Conservation (phyloP, 2,888 invertebrate species). For the Catocala fraxini region DNA sequence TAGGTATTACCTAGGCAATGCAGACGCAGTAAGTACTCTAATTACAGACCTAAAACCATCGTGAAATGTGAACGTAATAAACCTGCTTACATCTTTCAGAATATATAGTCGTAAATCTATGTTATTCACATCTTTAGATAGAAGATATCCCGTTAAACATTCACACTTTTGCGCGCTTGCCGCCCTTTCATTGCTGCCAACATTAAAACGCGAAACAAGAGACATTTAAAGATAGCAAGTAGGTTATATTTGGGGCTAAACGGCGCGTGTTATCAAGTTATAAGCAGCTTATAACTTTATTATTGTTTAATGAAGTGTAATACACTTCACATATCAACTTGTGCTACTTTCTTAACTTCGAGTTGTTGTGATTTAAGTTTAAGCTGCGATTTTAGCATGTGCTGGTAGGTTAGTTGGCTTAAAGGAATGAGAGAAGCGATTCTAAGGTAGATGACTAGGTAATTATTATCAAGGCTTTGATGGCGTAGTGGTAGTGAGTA, state of each 20-base stretch:
- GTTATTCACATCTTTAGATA: no score
- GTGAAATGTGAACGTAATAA: no score
- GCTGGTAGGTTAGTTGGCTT: not conserved
- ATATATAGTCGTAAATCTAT: no score
- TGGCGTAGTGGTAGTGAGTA: not conserved
- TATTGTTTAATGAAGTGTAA: constrained; percentile 67
- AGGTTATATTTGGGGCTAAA: constrained; percentile 6
- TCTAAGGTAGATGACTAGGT: not conserved
- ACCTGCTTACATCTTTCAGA: no score
- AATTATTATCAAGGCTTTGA: no score
- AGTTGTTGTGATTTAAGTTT: constrained; percentile 60
- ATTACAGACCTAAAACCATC: no score
- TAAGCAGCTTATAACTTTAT: constrained; percentile 42
- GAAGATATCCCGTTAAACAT: no score
- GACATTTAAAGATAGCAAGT: not conserved
- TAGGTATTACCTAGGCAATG: no score
- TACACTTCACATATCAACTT: constrained; percentile 49
- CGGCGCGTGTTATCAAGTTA: constrained; percentile 20
- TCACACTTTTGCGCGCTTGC: no score
- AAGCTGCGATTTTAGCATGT: constrained; percentile 49
- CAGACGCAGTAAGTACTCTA: no score
- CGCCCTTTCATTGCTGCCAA: no score
- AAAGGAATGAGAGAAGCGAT: constrained; percentile 6
- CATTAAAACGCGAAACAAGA: no score
- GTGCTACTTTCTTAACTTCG: constrained; percentile 47